Conservation (phyloP, 2,888 invertebrate species). For the Odontocolon sp. region DNA sequence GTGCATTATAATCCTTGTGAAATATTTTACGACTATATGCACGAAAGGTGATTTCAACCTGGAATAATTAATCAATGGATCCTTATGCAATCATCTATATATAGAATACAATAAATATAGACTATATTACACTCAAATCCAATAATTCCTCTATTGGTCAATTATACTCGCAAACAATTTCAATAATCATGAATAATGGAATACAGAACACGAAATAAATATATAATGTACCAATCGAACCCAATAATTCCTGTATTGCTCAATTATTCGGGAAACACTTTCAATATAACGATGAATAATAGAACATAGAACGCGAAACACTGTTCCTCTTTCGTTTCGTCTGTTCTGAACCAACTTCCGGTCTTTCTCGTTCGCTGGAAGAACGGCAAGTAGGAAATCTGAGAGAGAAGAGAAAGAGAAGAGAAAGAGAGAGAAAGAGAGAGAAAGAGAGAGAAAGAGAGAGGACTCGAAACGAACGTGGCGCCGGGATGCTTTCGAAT, state of each 20-base stretch:
- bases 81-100: neutral
- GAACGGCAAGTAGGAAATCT: neutral
- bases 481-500: conserved; percentile 43
- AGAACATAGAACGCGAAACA: conserved; percentile 4
- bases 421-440: neutral
- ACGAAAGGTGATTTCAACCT: no score
- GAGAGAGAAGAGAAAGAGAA: neutral
- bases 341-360: conserved; percentile 42
- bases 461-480: neutral
- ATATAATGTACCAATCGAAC: neutral
- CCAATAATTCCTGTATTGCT: conserved; percentile 38
- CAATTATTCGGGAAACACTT: conserved; percentile 44
- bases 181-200: conserved; percentile 52
- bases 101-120: neutral
- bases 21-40: no score
- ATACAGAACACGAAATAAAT: conserved; percentile 22
- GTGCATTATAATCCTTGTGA: no score
- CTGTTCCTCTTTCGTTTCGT: neutral
- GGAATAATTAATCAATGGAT: conserved; percentile 10
- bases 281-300: conserved; percentile 50
- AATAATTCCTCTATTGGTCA: conserved; percentile 37
- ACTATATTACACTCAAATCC: neutral
- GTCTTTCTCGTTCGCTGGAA: conserved; percentile 6
- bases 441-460: neutral
- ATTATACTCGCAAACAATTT: conserved; percentile 46